Conservation (phyloP, 1,140 invertebrate species). For the Euborellia annulipes region DNA sequence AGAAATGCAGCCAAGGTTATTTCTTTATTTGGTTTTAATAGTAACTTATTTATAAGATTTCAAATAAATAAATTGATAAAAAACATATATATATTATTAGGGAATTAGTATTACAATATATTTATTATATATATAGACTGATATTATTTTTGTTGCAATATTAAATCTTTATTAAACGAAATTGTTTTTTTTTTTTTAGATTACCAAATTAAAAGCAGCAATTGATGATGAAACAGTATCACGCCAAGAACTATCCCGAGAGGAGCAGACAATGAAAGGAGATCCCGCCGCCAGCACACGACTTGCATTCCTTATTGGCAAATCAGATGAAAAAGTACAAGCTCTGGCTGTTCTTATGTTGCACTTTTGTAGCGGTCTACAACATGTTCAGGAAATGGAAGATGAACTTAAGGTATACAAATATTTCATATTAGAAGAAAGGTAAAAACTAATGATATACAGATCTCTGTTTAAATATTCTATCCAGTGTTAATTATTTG, state of each 20-base stretch:
- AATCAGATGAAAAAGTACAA: conserved; percentile 58
- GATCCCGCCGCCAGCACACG: conserved; percentile 36
- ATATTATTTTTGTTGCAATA: background rate
- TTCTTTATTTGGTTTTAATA: no score
- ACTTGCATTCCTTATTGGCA: conserved; percentile 33
- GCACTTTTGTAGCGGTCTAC: conserved; percentile 69
- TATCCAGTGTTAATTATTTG: no score
- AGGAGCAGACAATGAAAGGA: conserved; percentile 28
- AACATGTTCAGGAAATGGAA: conserved; percentile 40
- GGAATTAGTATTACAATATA: background rate
- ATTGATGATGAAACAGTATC: conserved; percentile 43
- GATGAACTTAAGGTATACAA: conserved; percentile 17
- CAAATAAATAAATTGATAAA: no score
- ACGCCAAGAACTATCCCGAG: conserved; percentile 29
- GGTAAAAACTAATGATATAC: no score
- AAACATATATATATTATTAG: no score
- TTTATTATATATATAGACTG: background rate
- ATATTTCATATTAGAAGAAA: background rate
- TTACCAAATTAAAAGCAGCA: conserved; percentile 54
- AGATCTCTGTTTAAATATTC: no score
- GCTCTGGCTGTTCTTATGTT: conserved; percentile 66
- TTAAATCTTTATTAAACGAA: conserved; percentile 3
- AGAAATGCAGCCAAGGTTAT: no score
- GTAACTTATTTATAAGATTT: no score
- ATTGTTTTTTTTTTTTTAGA: no score